Percentiles rank a stretch among this genome's conserved stretches.
Conservation (phyloP, 2,888 invertebrate species). For the Lomographa bimaculata region DNA sequence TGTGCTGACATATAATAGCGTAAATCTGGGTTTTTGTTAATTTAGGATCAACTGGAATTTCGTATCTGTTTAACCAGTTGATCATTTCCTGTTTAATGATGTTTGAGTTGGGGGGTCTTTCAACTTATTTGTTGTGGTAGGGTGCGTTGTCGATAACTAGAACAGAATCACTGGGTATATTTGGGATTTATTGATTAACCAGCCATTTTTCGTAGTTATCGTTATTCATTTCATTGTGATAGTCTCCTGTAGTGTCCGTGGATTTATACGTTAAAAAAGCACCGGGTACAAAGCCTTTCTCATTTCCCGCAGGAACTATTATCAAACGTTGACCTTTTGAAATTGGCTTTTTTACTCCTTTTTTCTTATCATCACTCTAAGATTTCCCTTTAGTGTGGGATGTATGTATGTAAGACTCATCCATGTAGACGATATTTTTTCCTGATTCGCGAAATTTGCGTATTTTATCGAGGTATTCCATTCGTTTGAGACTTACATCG, state of each 20-base stretch:
- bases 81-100: slow-evolving; percentile 14
- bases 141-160: slow-evolving; percentile 27
- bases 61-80: slow-evolving; percentile 2
- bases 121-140: slow-evolving; percentile 20
- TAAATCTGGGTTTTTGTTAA: slow-evolving; percentile 20
- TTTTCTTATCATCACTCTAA: too few relatives aligned
- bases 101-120: slow-evolving; percentile 19
- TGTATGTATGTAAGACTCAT: slow-evolving; percentile 15
- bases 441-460: slow-evolving; percentile 27
- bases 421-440: slow-evolving; percentile 18
- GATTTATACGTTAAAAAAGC: slow-evolving; percentile 14
- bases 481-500: slow-evolving; percentile 15
- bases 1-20: slow-evolving; percentile 13
- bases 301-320: slow-evolving; percentile 13
- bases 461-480: slow-evolving; percentile 15
- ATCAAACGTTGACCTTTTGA: slow-evolving; percentile 18
- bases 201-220: too few relatives aligned
- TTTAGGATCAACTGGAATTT: slow-evolving; percentile 16
- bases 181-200: too few relatives aligned
- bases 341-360: too few relatives aligned
- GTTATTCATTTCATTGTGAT: slow-evolving; percentile 16
- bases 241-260: slow-evolving; percentile 7
- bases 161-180: slow-evolving; percentile 23
- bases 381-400: too few relatives aligned
- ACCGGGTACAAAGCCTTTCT: slow-evolving; percentile 11